A percentile compares a stretch with the other conserved stretches of the same genome.
Conservation (phyloP, 1,140 invertebrate species). For the Cydia amplana region DNA sequence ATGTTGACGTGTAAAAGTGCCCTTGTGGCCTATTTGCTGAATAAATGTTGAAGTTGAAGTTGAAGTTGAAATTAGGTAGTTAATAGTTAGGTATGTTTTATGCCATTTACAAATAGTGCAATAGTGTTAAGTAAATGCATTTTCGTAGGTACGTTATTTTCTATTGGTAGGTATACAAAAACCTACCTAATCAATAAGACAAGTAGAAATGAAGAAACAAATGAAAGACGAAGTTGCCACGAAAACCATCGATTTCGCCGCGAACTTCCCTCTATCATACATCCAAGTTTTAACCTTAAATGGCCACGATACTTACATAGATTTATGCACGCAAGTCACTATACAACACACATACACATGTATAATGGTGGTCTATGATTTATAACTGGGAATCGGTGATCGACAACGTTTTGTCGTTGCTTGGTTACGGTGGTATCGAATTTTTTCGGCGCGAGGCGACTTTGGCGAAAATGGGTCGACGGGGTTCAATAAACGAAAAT, state of each 20-base stretch:
- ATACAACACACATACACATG: slow-evolving; percentile 33
- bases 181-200: too few relatives aligned
- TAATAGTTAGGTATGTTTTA: too few relatives aligned
- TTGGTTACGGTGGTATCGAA: slow-evolving; percentile 42
- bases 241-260: not conserved
- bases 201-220: not conserved
- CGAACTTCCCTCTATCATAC: slow-evolving; percentile 5
- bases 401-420: slow-evolving; percentile 37
- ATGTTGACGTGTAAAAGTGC: too few relatives aligned
- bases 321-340: slow-evolving; percentile 39
- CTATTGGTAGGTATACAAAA: too few relatives aligned
- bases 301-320: slow-evolving; percentile 41
- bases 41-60: too few relatives aligned
- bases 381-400: slow-evolving; percentile 33
- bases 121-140: too few relatives aligned
- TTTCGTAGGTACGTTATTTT: too few relatives aligned
- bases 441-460: slow-evolving; percentile 24
- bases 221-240: not conserved
- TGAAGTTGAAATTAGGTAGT: too few relatives aligned
- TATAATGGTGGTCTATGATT: slow-evolving; percentile 37
- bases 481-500: not conserved
- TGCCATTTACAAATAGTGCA: too few relatives aligned
- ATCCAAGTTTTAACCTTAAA: slow-evolving; percentile 16
- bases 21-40: too few relatives aligned
- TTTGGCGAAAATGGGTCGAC: not conserved